Percentiles rank a stretch among this genome's conserved stretches.
Evolutionary conservation across 2,113 vertebrate species (phyloP).

Genomic region (Ginglymostoma cirratum): DNA sequence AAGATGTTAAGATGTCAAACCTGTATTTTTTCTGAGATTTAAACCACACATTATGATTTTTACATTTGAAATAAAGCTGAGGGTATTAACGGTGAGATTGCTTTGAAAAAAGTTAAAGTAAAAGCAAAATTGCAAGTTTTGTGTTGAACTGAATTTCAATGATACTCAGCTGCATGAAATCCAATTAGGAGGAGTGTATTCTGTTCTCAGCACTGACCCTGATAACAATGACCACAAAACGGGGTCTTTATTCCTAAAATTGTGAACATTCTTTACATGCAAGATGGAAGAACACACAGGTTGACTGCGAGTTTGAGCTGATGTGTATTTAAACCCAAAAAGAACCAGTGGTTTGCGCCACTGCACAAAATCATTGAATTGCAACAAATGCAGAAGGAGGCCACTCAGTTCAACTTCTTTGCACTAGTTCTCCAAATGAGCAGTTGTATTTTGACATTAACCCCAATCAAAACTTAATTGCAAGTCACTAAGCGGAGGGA

Average conservation of each 20-base stretch:
- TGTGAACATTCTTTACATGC: neutral
- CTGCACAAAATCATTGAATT: neutral
- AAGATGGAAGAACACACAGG: neutral
- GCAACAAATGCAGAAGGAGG: no score
- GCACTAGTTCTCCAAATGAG: no score
- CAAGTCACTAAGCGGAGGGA: neutral
- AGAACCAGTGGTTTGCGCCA: neutral
- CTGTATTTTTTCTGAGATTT: neutral
- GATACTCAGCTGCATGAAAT: neutral
- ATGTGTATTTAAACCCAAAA: neutral
- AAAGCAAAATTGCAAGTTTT: neutral
- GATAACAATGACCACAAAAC: neutral
- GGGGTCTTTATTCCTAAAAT: neutral
- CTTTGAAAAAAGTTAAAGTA: neutral
- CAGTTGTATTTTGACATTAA: neutral
- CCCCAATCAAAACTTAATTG: neutral
- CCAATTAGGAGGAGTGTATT: neutral
- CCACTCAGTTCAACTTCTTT: no score
- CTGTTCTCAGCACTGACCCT: neutral
- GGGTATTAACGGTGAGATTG: neutral
- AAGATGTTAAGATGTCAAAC: neutral
- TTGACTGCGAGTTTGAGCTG: neutral
- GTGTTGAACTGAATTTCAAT: neutral
- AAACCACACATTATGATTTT: neutral
- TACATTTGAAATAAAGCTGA: neutral